Evolutionary conservation across 2,113 vertebrate species (phyloP), one percentile per base, ranked within the genome.

Genomic region (Cynoglossus semilaevis): DNA sequence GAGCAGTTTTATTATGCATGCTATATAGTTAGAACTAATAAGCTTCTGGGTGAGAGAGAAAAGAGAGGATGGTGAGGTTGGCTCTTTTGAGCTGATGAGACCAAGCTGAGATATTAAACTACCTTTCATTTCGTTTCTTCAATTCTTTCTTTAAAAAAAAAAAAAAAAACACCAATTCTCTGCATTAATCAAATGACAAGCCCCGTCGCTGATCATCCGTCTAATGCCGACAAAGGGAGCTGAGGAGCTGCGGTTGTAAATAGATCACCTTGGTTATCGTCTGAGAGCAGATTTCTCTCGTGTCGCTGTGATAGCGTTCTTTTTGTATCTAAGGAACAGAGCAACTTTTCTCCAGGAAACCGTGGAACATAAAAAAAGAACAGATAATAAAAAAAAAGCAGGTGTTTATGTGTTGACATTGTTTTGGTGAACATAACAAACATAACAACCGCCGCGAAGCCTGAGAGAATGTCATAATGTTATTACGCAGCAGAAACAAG

Each of bases 1-100:
- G 96, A 99, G 95, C 94, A 96, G 95, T 98, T 99, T 99, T 99
- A 99, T 99, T 99, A 99, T 99, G 97, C 96, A 98, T 98, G 96
- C 95, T 96, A 96, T 99, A 98, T 97, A 99, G 96, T 99, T 98
- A 97, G 96, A 99, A 96, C 96, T 99, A 99, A 99, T 99, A 99
- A 98, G 96, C 95, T 97, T 95, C 96, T 96, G 94, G 94, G 93
- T 96, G 94, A 94, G 95, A 92, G 93, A 93, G 93, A 52, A 73
- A 77, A 75, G 72, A 77, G 64, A 65, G 51, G 59, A 38, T 41
- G 55, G 53, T 61, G 67, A 42, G 56, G 50, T 56, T 63, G 37
- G 58, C 93, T 93, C 92, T 94, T 94, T 94, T 93, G 92, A 94
- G 92, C 91, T 95, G 94, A 95, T 94, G 94, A 98, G 94, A 97